Evolutionary conservation across 2,113 vertebrate species (phyloP), one percentile per base, ranked within the genome.

Genomic region (Mandrillus leucophaeus): DNA sequence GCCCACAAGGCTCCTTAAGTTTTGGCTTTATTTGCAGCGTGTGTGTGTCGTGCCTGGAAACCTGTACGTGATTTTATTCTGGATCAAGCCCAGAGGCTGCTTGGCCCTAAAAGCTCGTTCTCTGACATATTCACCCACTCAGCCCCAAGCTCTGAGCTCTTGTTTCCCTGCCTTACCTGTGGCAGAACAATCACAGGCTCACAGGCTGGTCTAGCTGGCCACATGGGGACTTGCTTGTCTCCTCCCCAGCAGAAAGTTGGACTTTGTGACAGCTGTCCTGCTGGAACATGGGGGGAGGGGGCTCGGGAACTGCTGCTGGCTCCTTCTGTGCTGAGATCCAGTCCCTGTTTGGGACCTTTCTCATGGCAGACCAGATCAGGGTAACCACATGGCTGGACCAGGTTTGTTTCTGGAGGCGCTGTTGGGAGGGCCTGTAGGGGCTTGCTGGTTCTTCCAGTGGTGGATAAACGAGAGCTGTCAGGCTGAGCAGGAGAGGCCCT

Each of bases 391-490:
- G 70, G 70, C 50, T 64, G 70, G 45, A 76, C 70, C 96, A 85
- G 17, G 83, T 87, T 92, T 83, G 66, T 79, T 50, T 66, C 95
- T 50, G 73, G 57, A 95, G 40, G 35, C 16, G 3, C 70, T 82
- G 78, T 32, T n/a, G 8, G 48, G 43, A 68, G 76, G 32, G 87
- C 75, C 88, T 92, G 89, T 32, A 13, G 82, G 64, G 61, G 88
- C 86, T 95, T 93, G 90, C 55, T n/a, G 78, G 25, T 81, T 73
- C 84, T 43, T 52, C 80, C 8, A 64, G 35, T 12, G 10, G 57
- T 81, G 50, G 50, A 88, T 82, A 95, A 88, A 96, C 73, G 88
- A 70, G 70, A 92, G 40, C 81, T 61, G 40, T 86, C 40, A 96
- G 52, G 87, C 64, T 68, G n/a, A 76, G 76, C 38, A 76, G 50